Base-by-base conservation (phyloP, 2,888 invertebrate species). In the Augiades crinisus region DNA sequence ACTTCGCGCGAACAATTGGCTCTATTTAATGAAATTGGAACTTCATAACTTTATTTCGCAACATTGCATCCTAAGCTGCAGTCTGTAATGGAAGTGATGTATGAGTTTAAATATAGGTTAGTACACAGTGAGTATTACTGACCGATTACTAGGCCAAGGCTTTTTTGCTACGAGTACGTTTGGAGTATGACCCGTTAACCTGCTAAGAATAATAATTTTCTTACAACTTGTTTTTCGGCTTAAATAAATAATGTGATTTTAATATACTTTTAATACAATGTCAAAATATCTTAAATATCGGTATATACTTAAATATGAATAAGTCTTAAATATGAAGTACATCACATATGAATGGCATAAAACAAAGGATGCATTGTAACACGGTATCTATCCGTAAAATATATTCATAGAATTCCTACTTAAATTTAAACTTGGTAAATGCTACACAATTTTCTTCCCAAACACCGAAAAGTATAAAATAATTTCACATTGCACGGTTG, bases 1-100 rank as follows among this genome's bases (percentile, higher is more conserved):
- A 57, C 51, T 56, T 51, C 54, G 40, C 53, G 54, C 41, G 36
- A 38, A 46, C 41, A 30, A 36, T 53, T 19, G 31, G 19, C 24
- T 6, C 45, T 31, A n/a, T 50, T 34, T 44, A 50, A 50, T 50
- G 27, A 44, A 50, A 50, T 50, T 50, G 36, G 27, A 44, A 44
- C 43, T 44, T 46, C 21, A 36, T 49, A 50, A 40, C 33, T 47
- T 40, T 40, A 47, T 47, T 40, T 38, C 21, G 31, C 38, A 12
- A 40, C 22, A 47, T 30, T 47, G 30, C 31, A 31, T 12, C 13
- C 12, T 2, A 30, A 22, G 37, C 10, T 30, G 44, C 44, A 47
- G 37, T 7, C 19, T 19, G 30, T 38, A 21, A 47, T 31, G 38
- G 22, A 40, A 13, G 21, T 1, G 41, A 40, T 34, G 49, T 34